Evolutionary conservation across 2,797 vertebrate species (phyloP), one percentile per base, ranked within the genome.

Genomic region (Sebastes diaconus): DNA sequence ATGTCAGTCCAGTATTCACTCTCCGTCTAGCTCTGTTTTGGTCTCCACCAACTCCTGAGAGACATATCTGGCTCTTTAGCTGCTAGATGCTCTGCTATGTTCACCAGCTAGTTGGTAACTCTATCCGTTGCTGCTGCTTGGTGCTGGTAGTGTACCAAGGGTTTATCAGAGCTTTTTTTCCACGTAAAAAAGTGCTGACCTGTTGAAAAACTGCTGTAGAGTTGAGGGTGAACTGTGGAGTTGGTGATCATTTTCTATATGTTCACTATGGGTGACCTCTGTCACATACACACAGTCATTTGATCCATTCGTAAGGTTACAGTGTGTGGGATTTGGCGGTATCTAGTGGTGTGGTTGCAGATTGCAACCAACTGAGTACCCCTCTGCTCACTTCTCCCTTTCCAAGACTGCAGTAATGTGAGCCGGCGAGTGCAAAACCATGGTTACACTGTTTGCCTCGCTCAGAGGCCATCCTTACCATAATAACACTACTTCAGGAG

Each of bases 381-480:
- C 39, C 14, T 42, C 14, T 16, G 39, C 14, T 42, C 39, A 18
- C 39, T 42, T 3, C 39, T 42, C 39, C 39, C 39, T 42, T 7
- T 42, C 14, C 39, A 42, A 42, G 39, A 42, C 39, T 42, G 39
- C 39, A 0, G 39, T 42, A 42, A 42, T 16, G 39, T 42, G 39
- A 42, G 14, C 39, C 6, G 39, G 14, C 0, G 14, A 0, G 14
- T 42, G 36, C 36, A 39, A 42, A 42, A 42, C 39, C 39, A 0
- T 42, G 39, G 14, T 42, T 1, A 42, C 3, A 0, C 14, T 0
- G 39, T 42, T 42, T 16, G 0, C 39, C 39, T 42, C 1, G 6
- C 39, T 42, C 1, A 42, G 39, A 42, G 39, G 14, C 6, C 39
- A 42, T 16, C 39, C 14, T 42, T 16, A 42, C 39, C 39, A 42